Percentiles rank a stretch among this genome's conserved stretches.
Evolutionary conservation across 2,888 invertebrate genomes (phyloP).

Genomic region (Zele albiditarsus): DNA sequence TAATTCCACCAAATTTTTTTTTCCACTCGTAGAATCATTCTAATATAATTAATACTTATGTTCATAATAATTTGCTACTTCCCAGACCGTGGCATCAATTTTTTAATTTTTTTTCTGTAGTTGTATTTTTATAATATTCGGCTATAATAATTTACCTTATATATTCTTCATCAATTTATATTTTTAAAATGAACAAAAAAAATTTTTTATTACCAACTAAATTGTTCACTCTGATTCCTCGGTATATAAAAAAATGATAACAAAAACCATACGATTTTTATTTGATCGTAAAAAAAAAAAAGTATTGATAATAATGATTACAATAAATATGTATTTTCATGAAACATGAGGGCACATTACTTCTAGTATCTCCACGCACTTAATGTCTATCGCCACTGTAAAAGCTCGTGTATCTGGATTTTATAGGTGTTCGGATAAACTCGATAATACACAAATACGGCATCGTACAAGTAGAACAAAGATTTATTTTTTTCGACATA

Average conservation of each 20-base stretch:
- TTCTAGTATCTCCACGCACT: background rate
- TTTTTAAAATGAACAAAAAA: no score
- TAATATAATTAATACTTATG: background rate
- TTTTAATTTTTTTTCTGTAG: background rate
- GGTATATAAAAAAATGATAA: background rate
- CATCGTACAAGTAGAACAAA: background rate
- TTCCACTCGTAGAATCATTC: background rate
- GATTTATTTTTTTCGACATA: conserved; percentile 18
- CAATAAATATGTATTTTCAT: background rate
- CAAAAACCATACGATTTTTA: background rate
- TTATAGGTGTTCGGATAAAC: background rate
- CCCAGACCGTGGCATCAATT: background rate
- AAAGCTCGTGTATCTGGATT: background rate
- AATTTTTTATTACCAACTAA: background rate
- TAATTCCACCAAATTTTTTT: conserved; percentile 10
- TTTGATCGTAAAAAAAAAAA: background rate
- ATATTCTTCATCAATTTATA: no score
- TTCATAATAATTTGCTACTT: background rate
- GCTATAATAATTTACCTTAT: no score
- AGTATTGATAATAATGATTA: background rate
- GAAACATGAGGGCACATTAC: background rate
- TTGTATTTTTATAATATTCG: no score
- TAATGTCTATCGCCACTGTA: background rate
- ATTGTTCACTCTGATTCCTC: background rate
- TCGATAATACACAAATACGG: background rate